Conservation (phyloP, 2,113 vertebrate genomes). For the Rhinolophus sinicus region DNA sequence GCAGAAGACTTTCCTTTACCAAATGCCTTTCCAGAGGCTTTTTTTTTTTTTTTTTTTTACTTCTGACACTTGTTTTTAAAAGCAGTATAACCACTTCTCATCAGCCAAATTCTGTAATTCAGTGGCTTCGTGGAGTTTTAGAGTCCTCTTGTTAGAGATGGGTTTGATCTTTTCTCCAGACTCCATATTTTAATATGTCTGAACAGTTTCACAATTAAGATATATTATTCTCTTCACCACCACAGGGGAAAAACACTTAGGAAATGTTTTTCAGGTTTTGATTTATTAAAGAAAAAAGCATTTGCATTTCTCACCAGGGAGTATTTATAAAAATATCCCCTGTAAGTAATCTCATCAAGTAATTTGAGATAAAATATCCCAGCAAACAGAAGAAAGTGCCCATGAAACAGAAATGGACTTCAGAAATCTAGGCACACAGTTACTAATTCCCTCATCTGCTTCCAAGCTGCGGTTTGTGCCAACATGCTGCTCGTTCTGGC, state of each 20-base stretch:
- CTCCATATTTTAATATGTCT: background rate
- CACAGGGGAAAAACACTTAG: background rate
- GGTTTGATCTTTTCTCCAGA: background rate
- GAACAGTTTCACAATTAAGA: constrained; percentile 57
- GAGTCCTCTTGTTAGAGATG: background rate
- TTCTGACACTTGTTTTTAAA: background rate
- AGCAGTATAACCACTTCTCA: background rate
- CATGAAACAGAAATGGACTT: background rate
- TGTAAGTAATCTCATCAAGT: constrained; percentile 16
- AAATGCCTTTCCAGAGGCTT: background rate
- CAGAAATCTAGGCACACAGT: background rate
- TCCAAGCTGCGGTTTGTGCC: background rate
- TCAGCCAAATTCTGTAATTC: background rate
- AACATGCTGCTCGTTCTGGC: background rate
- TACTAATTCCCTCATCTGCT: background rate
- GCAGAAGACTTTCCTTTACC: background rate
- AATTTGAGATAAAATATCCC: constrained; percentile 34
- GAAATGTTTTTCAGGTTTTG: constrained; percentile 47
- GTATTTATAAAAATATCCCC: background rate
- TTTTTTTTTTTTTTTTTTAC: background rate
- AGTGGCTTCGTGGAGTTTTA: background rate
- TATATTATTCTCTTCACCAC: background rate
- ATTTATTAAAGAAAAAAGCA: constrained; percentile 58
- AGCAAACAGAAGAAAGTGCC: background rate
- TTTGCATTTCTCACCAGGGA: constrained; percentile 36